Conservation (phyloP, 2,113 vertebrate species). For the Raja brachyura region DNA sequence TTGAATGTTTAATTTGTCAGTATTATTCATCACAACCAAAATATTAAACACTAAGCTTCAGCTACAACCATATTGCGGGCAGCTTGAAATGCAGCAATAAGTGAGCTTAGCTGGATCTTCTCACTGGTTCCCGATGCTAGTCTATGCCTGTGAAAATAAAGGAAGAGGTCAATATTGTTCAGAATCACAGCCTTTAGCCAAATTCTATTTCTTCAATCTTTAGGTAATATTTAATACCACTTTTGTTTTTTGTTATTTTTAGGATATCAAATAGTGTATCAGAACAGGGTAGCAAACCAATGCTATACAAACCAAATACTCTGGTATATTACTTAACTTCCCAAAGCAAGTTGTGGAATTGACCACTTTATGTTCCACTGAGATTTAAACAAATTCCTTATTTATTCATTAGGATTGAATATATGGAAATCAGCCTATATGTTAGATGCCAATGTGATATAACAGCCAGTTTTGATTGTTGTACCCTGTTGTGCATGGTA, state of each 20-base stretch:
- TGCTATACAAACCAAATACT: not conserved
- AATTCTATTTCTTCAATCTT: no score
- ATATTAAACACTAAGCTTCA: slow-evolving; percentile 56
- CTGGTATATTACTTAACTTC: not conserved
- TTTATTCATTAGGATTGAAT: not conserved
- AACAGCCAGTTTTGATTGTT: no score
- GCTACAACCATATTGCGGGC: slow-evolving; percentile 82
- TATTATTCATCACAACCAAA: not conserved
- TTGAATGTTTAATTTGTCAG: not conserved
- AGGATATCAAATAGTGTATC: not conserved
- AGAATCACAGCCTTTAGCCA: not conserved
- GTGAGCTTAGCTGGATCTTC: slow-evolving; percentile 93
- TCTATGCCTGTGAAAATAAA: slow-evolving; percentile 64
- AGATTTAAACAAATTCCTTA: no score
- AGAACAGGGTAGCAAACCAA: not conserved
- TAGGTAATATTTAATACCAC: no score
- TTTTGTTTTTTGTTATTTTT: not conserved
- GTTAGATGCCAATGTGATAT: not conserved
- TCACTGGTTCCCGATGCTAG: slow-evolving; percentile 83
- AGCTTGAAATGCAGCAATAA: slow-evolving; percentile 88
- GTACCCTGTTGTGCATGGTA: no score
- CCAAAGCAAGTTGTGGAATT: not conserved
- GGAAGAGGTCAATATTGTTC: not conserved
- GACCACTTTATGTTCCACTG: not conserved
- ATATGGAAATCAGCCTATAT: not conserved